phyloP scores from a whole-genome alignment of 2,797 vertebrate genomes.

The Buphagus erythrorhynchus region DNA sequence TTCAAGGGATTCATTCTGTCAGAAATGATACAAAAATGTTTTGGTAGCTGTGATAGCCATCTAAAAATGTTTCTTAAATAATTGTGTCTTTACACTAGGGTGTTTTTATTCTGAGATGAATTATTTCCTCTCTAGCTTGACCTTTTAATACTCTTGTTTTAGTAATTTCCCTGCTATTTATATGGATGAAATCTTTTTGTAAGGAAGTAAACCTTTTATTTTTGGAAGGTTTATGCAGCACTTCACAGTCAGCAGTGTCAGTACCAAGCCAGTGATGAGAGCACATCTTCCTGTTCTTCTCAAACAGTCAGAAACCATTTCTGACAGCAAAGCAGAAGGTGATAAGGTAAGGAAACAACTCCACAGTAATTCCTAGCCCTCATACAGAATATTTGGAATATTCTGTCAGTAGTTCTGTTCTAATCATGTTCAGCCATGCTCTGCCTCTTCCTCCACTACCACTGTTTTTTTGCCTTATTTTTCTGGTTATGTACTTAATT shows the following conservation, averaged over 20 bases:
- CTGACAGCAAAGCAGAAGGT: conserved; percentile 60
- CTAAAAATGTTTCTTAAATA: background rate
- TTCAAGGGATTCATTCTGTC: background rate
- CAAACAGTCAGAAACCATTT: conserved; percentile 75
- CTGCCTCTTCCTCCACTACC: background rate
- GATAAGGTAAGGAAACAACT: conserved; percentile 81
- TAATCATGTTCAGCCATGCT: background rate
- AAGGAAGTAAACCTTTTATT: background rate
- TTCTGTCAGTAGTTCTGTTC: background rate
- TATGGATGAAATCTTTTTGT: background rate
- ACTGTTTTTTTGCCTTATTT: background rate
- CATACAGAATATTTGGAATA: background rate
- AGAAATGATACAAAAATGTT: background rate
- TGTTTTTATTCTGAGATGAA: background rate
- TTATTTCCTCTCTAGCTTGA: background rate
- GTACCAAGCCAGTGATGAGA: conserved; percentile 85
- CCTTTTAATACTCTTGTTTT: background rate
- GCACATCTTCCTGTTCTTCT: conserved; percentile 87
- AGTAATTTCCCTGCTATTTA: background rate
- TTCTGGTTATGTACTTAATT: background rate
- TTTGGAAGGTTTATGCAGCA: conserved; percentile 89
- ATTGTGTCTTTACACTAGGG: background rate
- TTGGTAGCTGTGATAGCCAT: background rate
- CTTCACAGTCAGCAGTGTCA: conserved; percentile 88
- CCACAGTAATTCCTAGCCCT: background rate